These are phyloP conservation scores for Sphaerophoria rueppellii DNA, from an alignment of 2,888 invertebrate genomes.

Conservation along the genomic window DNA sequence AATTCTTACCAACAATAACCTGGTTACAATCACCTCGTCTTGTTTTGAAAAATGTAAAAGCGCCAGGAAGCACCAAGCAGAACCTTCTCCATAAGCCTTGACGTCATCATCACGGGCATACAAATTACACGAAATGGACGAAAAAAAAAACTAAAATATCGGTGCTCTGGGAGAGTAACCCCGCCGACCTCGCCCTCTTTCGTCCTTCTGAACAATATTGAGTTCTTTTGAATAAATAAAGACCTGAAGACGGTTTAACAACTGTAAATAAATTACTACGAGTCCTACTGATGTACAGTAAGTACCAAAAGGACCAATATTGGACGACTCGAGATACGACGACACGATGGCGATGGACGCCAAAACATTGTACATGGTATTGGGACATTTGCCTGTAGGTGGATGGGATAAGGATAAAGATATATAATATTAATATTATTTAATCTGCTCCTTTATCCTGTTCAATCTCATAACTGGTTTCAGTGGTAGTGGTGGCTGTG, in stretches of 20 bases:
- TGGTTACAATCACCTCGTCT: constrained; percentile 5
- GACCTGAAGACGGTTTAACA: constrained; percentile 32
- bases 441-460: background rate
- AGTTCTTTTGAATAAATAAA: constrained; percentile 23
- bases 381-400: background rate
- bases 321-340: background rate
- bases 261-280: constrained; percentile 35
- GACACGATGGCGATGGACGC: background rate
- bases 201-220: constrained; percentile 14
- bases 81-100: background rate
- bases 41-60: background rate
- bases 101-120: constrained; percentile 19
- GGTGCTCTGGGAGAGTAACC: background rate
- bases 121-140: constrained; percentile 10
- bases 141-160: background rate
- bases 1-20: background rate
- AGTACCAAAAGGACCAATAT: background rate
- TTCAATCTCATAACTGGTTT: background rate
- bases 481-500: background rate
- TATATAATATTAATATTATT: constrained; percentile 59
- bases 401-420: background rate
- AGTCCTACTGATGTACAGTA: background rate
- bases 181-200: background rate
- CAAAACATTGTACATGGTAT: background rate
- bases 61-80: background rate